Evolutionary conservation across 2,797 vertebrate species (phyloP).

Genomic region (Calcarius lapponicus): DNA sequence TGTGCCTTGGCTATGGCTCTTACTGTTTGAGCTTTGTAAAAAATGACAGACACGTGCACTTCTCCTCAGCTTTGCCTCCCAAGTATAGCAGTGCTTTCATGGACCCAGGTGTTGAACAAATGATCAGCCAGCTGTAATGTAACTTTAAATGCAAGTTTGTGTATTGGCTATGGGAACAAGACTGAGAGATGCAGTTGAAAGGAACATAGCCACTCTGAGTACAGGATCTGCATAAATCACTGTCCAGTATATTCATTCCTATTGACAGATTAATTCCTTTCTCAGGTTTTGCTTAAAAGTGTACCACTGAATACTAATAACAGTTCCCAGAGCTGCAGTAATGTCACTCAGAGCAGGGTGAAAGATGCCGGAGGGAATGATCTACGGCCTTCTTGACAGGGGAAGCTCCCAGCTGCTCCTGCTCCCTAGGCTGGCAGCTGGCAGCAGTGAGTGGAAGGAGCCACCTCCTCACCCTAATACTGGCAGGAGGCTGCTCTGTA

Average conservation of each 20-base stretch:
- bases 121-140: constrained; percentile 1
- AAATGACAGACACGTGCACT: neutral
- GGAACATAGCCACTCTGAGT: constrained; percentile 42
- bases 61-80: neutral
- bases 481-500: neutral
- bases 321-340: constrained; percentile 13
- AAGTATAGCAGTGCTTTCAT: neutral
- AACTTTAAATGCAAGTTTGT: constrained; percentile 55
- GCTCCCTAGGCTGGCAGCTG: neutral
- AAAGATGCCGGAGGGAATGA: neutral
- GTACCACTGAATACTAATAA: constrained; percentile 73
- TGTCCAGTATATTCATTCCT: constrained; percentile 71
- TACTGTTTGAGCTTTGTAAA: neutral
- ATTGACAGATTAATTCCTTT: constrained; percentile 79
- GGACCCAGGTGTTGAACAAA: neutral
- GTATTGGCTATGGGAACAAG: constrained; percentile 39
- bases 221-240: constrained; percentile 76
- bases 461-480: neutral
- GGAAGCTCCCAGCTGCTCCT: neutral
- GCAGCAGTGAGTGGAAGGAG: neutral
- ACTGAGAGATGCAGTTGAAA: constrained; percentile 59
- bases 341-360: neutral
- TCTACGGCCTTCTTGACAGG: neutral
- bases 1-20: neutral
- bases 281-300: constrained; percentile 73